These are phyloP conservation scores for Apotomis capreana DNA, from an alignment of 2,888 invertebrate species.

Conservation along the genomic window DNA sequence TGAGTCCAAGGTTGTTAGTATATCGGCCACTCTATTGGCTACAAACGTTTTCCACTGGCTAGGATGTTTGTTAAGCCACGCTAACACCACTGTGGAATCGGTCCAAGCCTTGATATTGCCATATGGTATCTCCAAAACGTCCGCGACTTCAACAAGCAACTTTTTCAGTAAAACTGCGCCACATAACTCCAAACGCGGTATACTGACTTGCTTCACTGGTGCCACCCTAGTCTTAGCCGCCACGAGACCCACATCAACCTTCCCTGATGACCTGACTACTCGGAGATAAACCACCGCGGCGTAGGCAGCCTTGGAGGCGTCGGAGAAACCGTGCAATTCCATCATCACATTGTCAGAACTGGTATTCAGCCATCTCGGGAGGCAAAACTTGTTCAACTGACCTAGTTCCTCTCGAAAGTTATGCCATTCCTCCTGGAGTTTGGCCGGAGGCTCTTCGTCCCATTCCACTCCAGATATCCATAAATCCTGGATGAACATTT, in stretches of 20 bases:
- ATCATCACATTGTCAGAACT: too few relatives aligned
- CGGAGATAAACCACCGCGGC: too few relatives aligned
- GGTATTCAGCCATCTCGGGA: not conserved
- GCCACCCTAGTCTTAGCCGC: too few relatives aligned
- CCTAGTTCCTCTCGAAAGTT: not conserved
- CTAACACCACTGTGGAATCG: conserved; percentile 44
- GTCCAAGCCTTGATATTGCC: conserved; percentile 39
- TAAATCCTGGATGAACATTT: not conserved
- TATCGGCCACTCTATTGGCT: conserved; percentile 30
- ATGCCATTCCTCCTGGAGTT: not conserved
- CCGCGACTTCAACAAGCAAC: too few relatives aligned
- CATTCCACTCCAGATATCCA: not conserved
- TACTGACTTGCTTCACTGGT: too few relatives aligned
- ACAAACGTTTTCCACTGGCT: conserved; percentile 39
- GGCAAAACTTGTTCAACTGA: not conserved
- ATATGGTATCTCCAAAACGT: too few relatives aligned
- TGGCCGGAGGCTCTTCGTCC: not conserved
- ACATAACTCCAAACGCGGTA: too few relatives aligned
- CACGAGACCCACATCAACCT: too few relatives aligned
- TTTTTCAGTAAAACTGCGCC: too few relatives aligned
- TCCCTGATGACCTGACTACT: too few relatives aligned
- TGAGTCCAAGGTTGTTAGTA: conserved; percentile 42
- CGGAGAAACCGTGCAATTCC: too few relatives aligned
- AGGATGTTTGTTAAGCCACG: conserved; percentile 16
- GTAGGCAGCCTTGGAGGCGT: too few relatives aligned